Percentiles rank a stretch among this genome's conserved stretches.
phyloP scores from a whole-genome alignment of 1,140 invertebrate genomes.

The Melanaphis sacchari region DNA sequence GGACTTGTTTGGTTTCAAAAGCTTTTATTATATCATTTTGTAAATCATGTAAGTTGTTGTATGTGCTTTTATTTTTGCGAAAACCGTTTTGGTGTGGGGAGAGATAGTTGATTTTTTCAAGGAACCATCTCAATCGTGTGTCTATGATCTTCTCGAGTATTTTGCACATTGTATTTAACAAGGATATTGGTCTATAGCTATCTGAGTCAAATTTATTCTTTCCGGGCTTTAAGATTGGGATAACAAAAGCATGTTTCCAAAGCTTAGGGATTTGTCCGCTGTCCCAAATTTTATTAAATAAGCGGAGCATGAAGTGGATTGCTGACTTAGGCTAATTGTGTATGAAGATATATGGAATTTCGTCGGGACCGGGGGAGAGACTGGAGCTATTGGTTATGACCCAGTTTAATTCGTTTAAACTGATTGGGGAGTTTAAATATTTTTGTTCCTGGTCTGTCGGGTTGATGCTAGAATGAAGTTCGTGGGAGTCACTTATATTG shows the following conservation, averaged over 20 bases:
- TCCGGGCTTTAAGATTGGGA: no score
- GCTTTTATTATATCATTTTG: no score
- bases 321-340: no score
- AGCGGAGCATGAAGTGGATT: no score
- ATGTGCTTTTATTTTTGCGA: neutral
- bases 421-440: neutral
- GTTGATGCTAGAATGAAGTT: no score
- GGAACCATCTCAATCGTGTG: neutral
- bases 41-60: neutral
- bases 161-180: neutral
- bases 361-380: neutral
- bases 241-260: no score
- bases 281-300: neutral
- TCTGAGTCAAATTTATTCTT: slow-evolving; percentile 64
- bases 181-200: slow-evolving; percentile 71
- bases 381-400: neutral
- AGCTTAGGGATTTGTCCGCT: neutral
- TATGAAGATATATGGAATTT: neutral
- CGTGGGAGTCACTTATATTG: no score
- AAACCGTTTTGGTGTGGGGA: neutral
- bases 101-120: neutral
- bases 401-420: neutral
- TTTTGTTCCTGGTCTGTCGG: neutral
- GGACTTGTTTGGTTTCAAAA: no score
- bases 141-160: neutral